Evolutionary conservation across 2,113 vertebrate species (phyloP), one percentile per base, ranked within the genome.

Genomic region (Fulica atra): DNA sequence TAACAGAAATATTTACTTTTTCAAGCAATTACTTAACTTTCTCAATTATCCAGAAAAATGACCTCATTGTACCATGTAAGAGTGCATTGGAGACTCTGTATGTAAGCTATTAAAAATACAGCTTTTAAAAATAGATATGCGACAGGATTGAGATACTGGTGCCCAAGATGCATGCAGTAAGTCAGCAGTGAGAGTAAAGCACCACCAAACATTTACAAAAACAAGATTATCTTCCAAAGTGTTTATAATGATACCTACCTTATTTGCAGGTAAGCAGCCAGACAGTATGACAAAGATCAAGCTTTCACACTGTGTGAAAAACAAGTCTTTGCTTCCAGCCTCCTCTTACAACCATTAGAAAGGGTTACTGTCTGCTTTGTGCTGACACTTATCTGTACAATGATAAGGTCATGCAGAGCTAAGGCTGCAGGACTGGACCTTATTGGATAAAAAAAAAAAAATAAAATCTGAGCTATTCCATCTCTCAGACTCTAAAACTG

Each of bases 1-100:
- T 95, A 94, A 96, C 97, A 95, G 88, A 88, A 97, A 97, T 97
- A 95, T 98, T 98, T 98, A 98, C 95, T 94, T 97, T 97, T 89
- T 92, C 85, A 95, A 96, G 97, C 96, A 97, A 97, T 98, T 97
- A 98, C 97, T 98, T 97, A 95, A 95, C 89, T 97, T 97, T 95
- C 90, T 89, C 82, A 98, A 92, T 98, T 97, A 97, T 96, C 88
- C 96, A 94, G 92, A 96, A 97, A 97, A 98, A 93, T 98, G 44
- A 98, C 95, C 95, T 98, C 96, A 98, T 80, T 92, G 81, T 80
- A 93, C 78, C 92, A 88, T 53, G 29, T 74, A 95, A 94, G 97
- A 63, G 83, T 86, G 66, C 66, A 92, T 86, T 96, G 91, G 95
- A 95, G 96, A 93, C 91, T 77, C 94, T 88, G 53, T 77, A 71